Evolutionary conservation across 2,113 vertebrate genomes (phyloP), one percentile per base, ranked within the genome.

Genomic region (Strigops habroptila): DNA sequence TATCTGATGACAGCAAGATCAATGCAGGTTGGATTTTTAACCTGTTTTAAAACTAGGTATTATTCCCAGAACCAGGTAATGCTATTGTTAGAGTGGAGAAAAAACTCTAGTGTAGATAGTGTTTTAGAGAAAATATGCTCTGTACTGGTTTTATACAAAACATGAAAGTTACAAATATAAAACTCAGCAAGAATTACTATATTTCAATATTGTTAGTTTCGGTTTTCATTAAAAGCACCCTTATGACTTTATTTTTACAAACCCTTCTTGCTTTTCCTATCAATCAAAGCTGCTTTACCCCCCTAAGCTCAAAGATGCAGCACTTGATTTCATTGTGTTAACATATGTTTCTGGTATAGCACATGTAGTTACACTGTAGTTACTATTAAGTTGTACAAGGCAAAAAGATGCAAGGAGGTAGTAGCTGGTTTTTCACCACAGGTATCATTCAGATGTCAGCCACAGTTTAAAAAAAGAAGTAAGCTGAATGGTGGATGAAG

Each of bases 401-500:
- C 33, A 37, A 69, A 81, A 43, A 4, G 18, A 76, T 18, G 30
- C 30, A 57, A 44, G 19, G 14, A 30, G 0, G 3, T 18, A 49
- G 55, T 19, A n/a, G 37, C 27, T 80, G 30, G 1, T 82, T 75
- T 78, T 70, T 39, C 53, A 63, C n/a, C 14, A 12, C 46, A 41
- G 2, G 2, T 37, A 15, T 14, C 28, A 25, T 46, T 60, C 8
- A 0, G 2, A 6, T n/a, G 24, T 22, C 46, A 44, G 35, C 18
- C 48, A 53, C 10, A 18, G 15, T 17, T 73, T 46, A 12, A 33
- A 78, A 86, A 22, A 28, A 62, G 4, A 8, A 53, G 14, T 35
- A 25, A 0, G 6, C 2, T 63, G 69, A 83, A 77, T 48, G 85
- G 82, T 7, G 18, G 31, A 44, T 78, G 4, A 71, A 68, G 33